A percentile compares a stretch with the other conserved stretches of the same genome.
These are phyloP conservation scores for Orchesella flavescens DNA, from an alignment of 2,888 invertebrate genomes.

Conservation along the genomic window DNA sequence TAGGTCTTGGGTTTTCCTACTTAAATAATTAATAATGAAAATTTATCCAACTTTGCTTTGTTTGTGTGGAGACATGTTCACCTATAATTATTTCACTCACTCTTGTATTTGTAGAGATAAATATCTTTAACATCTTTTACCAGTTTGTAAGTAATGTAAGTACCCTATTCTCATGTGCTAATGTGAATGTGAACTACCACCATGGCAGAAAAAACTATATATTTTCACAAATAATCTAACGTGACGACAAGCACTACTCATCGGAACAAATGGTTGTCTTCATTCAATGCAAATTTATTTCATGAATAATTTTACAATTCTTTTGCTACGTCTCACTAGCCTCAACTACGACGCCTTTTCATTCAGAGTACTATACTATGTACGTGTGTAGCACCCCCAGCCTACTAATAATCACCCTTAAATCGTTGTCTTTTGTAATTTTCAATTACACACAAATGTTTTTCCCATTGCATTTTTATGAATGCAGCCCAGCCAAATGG, in stretches of 20 bases:
- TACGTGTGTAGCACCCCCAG: no score
- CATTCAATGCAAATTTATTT: conserved; percentile 45
- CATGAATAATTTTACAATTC: conserved; percentile 33
- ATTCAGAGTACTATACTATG: no score
- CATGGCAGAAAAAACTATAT: not conserved
- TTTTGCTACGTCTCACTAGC: no score
- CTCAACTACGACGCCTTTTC: no score
- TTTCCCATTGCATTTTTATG: no score
- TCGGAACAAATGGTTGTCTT: conserved; percentile 34
- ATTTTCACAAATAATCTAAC: not conserved
- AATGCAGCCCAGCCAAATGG: no score
- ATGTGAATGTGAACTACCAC: not conserved
- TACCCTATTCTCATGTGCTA: not conserved
- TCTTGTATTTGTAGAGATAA: not conserved
- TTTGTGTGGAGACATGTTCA: not conserved
- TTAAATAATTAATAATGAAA: conserved; percentile 34
- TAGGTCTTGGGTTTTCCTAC: conserved; percentile 51
- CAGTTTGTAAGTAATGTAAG: not conserved
- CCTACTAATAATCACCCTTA: no score
- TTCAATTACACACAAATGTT: no score
- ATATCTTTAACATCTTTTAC: not conserved
- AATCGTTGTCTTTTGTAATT: no score
- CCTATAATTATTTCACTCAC: not conserved
- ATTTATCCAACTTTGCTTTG: conserved; percentile 27
- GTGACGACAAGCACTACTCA: conserved; percentile 33